phyloP scores from a whole-genome alignment of 2,797 vertebrate genomes.

The Astyanax mexicanus region DNA sequence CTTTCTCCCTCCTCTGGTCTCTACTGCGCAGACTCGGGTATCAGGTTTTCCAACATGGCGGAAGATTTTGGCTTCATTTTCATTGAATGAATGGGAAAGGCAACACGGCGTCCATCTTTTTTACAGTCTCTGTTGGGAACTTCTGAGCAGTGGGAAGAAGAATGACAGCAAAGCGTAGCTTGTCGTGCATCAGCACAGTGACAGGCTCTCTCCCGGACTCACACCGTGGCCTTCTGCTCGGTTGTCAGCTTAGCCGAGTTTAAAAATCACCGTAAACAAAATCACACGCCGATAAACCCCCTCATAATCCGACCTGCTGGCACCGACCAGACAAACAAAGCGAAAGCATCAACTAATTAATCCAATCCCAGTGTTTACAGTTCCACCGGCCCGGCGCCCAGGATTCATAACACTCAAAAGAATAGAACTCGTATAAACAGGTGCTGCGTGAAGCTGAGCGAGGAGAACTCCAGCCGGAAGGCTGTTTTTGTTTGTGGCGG shows the following conservation, averaged over 20 bases:
- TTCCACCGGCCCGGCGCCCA: conserved; percentile 38
- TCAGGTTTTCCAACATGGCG: too few species aligned
- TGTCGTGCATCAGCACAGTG: neutral
- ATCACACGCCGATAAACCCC: neutral
- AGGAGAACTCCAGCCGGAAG: neutral
- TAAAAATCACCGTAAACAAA: neutral
- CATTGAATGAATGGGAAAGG: too few species aligned
- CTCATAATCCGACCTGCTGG: conserved; percentile 4
- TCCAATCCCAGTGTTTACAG: conserved; percentile 67
- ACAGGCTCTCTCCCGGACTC: neutral
- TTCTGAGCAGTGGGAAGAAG: neutral
- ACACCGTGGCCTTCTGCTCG: too few species aligned
- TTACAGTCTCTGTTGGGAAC: too few species aligned
- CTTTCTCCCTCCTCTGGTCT: too few species aligned
- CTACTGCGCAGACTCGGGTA: too few species aligned
- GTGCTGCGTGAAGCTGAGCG: neutral
- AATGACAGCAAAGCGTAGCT: neutral
- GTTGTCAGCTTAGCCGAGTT: too few species aligned
- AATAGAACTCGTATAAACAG: conserved; percentile 30
- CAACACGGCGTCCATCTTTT: too few species aligned
- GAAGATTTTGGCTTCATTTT: too few species aligned
- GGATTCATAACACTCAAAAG: neutral
- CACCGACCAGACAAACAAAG: conserved; percentile 59
- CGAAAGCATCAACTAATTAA: conserved; percentile 63
- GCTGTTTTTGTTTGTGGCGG: conserved; percentile 39